These are phyloP conservation scores for Falco berigora DNA, from an alignment of 2,797 vertebrate species.

Conservation along the genomic window DNA sequence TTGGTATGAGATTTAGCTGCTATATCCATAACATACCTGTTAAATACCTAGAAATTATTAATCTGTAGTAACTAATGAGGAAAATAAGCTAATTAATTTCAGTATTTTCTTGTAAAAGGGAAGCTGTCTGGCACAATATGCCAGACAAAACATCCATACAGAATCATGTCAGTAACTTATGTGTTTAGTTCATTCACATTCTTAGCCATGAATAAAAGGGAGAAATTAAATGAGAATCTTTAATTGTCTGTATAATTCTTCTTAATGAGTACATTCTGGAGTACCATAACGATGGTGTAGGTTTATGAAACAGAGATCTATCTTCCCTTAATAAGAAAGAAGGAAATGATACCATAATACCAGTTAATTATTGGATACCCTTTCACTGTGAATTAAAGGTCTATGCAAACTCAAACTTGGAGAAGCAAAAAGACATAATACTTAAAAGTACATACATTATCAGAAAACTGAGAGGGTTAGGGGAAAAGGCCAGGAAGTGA, in stretches of 20 bases:
- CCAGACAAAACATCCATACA: background rate
- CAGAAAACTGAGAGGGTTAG: background rate
- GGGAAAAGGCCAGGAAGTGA: background rate
- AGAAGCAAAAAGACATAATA: background rate
- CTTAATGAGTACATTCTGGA: conserved; percentile 18
- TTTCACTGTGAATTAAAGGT: background rate
- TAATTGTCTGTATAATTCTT: conserved; percentile 36
- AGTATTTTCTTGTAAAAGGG: background rate
- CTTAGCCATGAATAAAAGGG: conserved; percentile 4
- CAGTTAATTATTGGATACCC: background rate
- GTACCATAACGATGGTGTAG: background rate
- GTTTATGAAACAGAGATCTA: conserved; percentile 41
- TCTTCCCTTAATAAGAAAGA: conserved; percentile 23
- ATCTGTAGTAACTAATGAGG: background rate
- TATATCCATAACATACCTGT: background rate
- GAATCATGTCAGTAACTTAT: background rate
- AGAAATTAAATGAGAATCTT: conserved; percentile 14
- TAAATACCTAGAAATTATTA: conserved; percentile 18
- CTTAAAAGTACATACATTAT: background rate
- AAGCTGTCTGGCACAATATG: background rate
- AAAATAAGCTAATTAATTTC: conserved; percentile 22
- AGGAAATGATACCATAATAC: background rate
- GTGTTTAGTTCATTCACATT: background rate
- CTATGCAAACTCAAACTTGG: background rate
- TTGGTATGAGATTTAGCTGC: background rate